Conservation (phyloP, 2,113 vertebrate genomes). For the Collichthys lucidus region DNA sequence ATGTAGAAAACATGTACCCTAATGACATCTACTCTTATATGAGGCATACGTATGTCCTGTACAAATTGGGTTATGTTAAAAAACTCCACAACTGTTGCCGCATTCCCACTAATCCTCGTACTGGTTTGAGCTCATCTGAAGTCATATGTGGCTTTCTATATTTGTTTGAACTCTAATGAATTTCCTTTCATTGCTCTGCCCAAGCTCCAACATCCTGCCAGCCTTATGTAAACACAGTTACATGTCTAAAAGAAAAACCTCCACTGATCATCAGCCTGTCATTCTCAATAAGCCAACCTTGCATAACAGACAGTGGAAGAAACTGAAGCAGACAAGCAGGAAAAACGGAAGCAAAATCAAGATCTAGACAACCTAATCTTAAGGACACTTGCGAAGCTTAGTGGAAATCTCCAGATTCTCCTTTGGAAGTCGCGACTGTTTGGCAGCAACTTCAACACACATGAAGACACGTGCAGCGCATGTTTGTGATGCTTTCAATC, state of each 20-base stretch:
- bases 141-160: conserved; percentile 2
- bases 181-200: not conserved
- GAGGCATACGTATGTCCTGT: not conserved
- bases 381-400: not conserved
- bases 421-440: not conserved
- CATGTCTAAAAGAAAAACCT: not conserved
- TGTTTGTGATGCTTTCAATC: not conserved
- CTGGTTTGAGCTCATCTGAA: not conserved
- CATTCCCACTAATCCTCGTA: not conserved
- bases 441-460: conserved; percentile 6
- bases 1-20: not conserved
- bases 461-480: not conserved
- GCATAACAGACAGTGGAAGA: conserved; percentile 2
- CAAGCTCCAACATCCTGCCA: not conserved
- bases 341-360: conserved; percentile 32
- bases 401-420: not conserved
- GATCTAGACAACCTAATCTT: not conserved
- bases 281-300: conserved; percentile 4
- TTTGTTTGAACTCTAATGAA: conserved; percentile 11
- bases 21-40: not conserved
- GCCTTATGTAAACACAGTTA: conserved; percentile 9
- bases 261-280: conserved; percentile 17
- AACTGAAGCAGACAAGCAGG: conserved; percentile 16
- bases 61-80: not conserved
- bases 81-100: not conserved